Conservation (phyloP, 1,140 invertebrate genomes). For the Xylocopa sonorina region DNA sequence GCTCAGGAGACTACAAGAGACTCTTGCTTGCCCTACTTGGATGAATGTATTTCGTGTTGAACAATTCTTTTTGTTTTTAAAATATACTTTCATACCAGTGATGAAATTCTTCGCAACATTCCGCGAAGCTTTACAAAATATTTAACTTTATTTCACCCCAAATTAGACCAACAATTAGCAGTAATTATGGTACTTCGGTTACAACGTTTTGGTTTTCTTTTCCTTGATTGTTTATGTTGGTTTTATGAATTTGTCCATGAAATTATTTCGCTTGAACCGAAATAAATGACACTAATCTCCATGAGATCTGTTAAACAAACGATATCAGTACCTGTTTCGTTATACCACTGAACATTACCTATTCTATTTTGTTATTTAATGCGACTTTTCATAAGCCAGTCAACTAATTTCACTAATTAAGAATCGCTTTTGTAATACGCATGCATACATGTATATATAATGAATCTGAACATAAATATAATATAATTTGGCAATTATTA, state of each 20-base stretch:
- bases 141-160: constrained; percentile 20
- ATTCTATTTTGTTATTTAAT: constrained; percentile 1
- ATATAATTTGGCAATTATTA: constrained; percentile 16
- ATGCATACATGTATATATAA: constrained; percentile 29
- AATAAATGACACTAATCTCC: constrained; percentile 4
- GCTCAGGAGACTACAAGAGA: constrained; percentile 96
- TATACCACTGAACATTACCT: constrained; percentile 3
- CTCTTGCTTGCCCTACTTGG: constrained; percentile 92
- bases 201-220: not conserved
- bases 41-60: constrained; percentile 78
- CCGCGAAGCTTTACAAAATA: constrained; percentile 28
- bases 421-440: constrained; percentile 13
- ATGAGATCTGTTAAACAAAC: not conserved
- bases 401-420: constrained; percentile 54
- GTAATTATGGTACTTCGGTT: constrained; percentile 23
- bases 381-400: not conserved
- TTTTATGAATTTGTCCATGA: not conserved
- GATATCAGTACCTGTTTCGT: not conserved
- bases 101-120: constrained; percentile 34
- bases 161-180: constrained; percentile 24
- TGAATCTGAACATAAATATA: constrained; percentile 30
- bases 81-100: constrained; percentile 48
- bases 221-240: not conserved
- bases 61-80: constrained; percentile 53
- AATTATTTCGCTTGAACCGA: not conserved